A percentile compares a stretch with the other conserved stretches of the same genome.
These are phyloP conservation scores for Tautogolabrus adspersus DNA, from an alignment of 2,113 vertebrate species.

Conservation along the genomic window DNA sequence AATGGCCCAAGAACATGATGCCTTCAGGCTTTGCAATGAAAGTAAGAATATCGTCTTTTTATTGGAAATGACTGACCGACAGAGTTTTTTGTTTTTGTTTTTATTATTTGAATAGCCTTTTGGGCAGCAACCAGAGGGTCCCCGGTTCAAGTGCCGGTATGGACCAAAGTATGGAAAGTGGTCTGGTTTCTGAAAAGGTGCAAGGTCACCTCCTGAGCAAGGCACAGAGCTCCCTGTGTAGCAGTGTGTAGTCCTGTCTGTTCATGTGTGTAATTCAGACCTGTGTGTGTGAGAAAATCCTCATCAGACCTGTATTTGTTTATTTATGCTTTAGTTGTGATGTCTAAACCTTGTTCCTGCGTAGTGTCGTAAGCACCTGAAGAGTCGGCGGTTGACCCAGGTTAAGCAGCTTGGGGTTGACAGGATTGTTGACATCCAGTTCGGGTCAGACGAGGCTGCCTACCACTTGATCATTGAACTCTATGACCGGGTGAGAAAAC, in stretches of 20 bases:
- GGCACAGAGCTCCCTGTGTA: too few relatives aligned
- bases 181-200: too few relatives aligned
- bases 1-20: slow-evolving; percentile 99
- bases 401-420: slow-evolving; percentile 93
- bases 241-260: too few relatives aligned
- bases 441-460: slow-evolving; percentile 94
- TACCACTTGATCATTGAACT: slow-evolving; percentile 96
- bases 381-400: slow-evolving; percentile 87
- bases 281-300: too few relatives aligned
- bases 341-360: background rate
- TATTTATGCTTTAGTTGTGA: background rate
- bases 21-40: slow-evolving; percentile 99
- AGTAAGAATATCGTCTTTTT: slow-evolving; percentile 79
- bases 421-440: slow-evolving; percentile 96
- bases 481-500: slow-evolving; percentile 92
- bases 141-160: too few relatives aligned
- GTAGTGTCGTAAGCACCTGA: slow-evolving; percentile 97
- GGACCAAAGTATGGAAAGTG: too few relatives aligned
- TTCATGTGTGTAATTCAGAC: too few relatives aligned
- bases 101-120: too few relatives aligned
- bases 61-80: background rate
- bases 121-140: too few relatives aligned
- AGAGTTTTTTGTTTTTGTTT: too few relatives aligned
- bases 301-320: background rate
- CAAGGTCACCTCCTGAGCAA: too few relatives aligned